Conservation (phyloP, 2,797 vertebrate species). For the Microctenopoma lineatum region DNA sequence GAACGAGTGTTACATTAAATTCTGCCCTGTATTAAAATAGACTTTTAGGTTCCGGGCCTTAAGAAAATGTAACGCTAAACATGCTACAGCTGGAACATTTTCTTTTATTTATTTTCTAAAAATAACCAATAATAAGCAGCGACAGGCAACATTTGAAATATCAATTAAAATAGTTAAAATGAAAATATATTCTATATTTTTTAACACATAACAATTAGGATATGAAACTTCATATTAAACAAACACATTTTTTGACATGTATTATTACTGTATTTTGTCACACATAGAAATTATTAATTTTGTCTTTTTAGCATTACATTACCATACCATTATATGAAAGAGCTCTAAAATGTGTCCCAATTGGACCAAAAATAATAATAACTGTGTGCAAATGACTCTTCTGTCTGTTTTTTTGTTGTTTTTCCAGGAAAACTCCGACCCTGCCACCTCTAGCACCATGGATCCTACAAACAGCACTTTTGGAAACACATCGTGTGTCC, state of each 20-base stretch:
- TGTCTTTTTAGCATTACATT: too few relatives aligned
- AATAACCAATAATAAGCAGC: too few relatives aligned
- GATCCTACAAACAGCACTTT: constrained; percentile 84
- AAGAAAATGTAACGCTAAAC: neutral
- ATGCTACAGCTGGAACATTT: neutral
- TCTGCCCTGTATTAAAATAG: constrained; percentile 28
- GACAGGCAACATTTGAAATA: too few relatives aligned
- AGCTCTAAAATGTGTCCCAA: neutral
- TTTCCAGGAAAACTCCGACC: constrained; percentile 62
- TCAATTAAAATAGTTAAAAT: too few relatives aligned
- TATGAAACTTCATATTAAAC: too few relatives aligned
- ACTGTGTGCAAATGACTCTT: constrained; percentile 10
- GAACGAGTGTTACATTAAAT: constrained; percentile 62
- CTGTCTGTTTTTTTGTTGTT: constrained; percentile 37
- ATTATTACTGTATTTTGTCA: too few relatives aligned
- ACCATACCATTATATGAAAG: too few relatives aligned
- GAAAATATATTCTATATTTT: neutral
- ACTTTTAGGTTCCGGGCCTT: constrained; percentile 34
- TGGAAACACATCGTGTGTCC: constrained; percentile 81
- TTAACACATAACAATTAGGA: too few relatives aligned
- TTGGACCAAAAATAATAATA: too few relatives aligned
- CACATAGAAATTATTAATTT: too few relatives aligned
- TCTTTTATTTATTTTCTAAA: neutral
- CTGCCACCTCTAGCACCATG: constrained; percentile 77
- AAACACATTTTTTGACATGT: too few relatives aligned